Evolutionary conservation across 2,113 vertebrate species (phyloP), one percentile per base, ranked within the genome.

Genomic region (Corythornis cristatus): DNA sequence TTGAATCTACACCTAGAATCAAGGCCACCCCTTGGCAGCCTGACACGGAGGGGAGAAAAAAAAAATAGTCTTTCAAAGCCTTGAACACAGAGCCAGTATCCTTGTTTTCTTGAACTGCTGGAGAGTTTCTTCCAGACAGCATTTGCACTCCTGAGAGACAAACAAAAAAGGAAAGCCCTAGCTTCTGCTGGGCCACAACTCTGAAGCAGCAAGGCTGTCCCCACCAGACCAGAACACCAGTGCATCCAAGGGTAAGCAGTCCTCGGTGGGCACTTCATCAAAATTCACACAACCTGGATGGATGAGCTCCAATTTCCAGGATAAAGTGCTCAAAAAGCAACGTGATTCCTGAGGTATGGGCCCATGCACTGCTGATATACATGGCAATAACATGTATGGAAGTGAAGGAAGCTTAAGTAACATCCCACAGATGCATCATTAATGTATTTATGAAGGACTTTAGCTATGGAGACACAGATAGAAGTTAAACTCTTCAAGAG

Each of bases 21-120:
- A 94, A 95, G 93, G 95, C 43, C 7, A 1, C 29, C 26, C 51
- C 53, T 93, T 80, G 81, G 71, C 87, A 77, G 75, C 33, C 58
- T 85, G 56, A 67, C 7, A 15, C 4, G 2, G 28, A 54, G 17
- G 5, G 20, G 0, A 14, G 23, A 8, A 8, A 35, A 53, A 53
- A 71, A 78, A 12, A 21, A 40, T 51, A 46, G 13, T 9, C 21
- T 64, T 72, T 76, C 54, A 89, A 92, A 95, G n/a, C 89, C 93
- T 87, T 95, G 78, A 94, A 73, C 50, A 70, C 93, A 87, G 43
- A 80, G 33, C 37, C 56, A 35, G 23, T 66, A 11, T 95, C 71
- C 28, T 46, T 23, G 22, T 35, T 89, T 64, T 31, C 51, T 57
- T 60, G 37, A 0, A 1, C 28, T 1, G 1, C n/a, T 19, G 4